Conservation (phyloP, 2,797 vertebrate genomes). For the Lithobates pipiens region DNA sequence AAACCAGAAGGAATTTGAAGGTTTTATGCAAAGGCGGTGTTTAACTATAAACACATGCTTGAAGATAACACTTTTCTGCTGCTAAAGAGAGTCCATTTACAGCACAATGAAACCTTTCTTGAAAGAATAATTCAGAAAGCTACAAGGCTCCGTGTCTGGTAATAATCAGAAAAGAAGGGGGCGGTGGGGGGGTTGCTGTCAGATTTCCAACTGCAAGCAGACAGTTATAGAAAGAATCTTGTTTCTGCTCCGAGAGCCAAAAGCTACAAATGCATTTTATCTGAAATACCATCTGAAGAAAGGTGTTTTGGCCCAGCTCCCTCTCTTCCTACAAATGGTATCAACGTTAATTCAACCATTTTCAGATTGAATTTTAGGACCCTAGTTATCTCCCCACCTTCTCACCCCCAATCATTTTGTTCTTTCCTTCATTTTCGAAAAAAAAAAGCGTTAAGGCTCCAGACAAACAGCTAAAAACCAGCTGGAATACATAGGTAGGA, state of each 20-base stretch:
- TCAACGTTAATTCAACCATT: slow-evolving; percentile 38
- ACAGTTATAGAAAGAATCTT: slow-evolving; percentile 70
- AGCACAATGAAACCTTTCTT: slow-evolving; percentile 74
- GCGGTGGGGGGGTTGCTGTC: slow-evolving; percentile 38
- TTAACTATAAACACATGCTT: slow-evolving; percentile 82
- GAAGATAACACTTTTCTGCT: slow-evolving; percentile 74
- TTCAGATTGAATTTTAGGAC: slow-evolving; percentile 32
- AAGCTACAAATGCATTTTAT: slow-evolving; percentile 68
- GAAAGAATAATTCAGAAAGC: slow-evolving; percentile 58
- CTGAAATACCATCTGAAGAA: slow-evolving; percentile 51
- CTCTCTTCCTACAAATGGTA: slow-evolving; percentile 14
- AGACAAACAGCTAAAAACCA: slow-evolving; percentile 3
- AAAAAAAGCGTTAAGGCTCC: slow-evolving; percentile 35
- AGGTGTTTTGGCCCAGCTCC: background rate
- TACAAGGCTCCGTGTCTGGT: slow-evolving; percentile 66
- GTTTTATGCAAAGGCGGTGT: slow-evolving; percentile 73
- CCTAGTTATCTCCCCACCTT: slow-evolving; percentile 31
- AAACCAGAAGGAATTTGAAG: slow-evolving; percentile 70
- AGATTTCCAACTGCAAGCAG: slow-evolving; percentile 66
- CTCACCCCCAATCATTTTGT: slow-evolving; percentile 9
- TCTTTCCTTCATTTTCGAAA: slow-evolving; percentile 35
- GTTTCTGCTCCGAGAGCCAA: slow-evolving; percentile 70
- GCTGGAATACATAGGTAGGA: too few species aligned
- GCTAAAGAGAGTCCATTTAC: slow-evolving; percentile 69
- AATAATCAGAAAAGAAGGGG: slow-evolving; percentile 69